Evolutionary conservation across 2,797 vertebrate species (phyloP).

Genomic region (Myripristis murdjan): DNA sequence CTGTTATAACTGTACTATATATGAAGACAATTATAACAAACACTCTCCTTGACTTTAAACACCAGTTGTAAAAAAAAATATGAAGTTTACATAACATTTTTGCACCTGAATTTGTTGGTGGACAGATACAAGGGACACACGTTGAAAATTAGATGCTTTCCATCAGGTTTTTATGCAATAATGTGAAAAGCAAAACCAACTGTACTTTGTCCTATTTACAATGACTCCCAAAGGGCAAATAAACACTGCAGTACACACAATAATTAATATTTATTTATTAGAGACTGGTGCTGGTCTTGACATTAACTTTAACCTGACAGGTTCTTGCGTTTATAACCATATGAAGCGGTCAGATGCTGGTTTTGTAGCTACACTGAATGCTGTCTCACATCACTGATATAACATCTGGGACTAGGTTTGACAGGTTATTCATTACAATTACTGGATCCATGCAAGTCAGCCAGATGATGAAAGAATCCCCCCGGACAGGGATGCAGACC

Average conservation of each 20-base stretch:
- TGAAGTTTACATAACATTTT: no score
- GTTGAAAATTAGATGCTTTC: no score
- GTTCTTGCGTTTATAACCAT: not conserved
- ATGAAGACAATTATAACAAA: no score
- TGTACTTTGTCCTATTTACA: not conserved
- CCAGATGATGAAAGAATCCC: constrained; percentile 28
- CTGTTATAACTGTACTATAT: no score
- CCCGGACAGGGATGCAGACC: constrained; percentile 30
- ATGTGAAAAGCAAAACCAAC: no score
- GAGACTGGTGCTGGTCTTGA: not conserved
- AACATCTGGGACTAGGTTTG: constrained; percentile 14
- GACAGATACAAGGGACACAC: no score
- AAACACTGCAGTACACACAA: not conserved
- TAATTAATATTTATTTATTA: no score
- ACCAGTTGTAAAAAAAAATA: no score
- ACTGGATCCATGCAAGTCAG: constrained; percentile 7
- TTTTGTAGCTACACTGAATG: not conserved
- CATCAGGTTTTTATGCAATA: no score
- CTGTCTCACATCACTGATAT: not conserved
- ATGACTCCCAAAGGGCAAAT: not conserved
- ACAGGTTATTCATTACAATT: constrained; percentile 48
- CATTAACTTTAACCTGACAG: not conserved
- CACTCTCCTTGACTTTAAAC: no score
- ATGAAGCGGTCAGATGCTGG: no score
- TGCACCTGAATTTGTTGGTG: no score